phyloP scores from a whole-genome alignment of 2,797 vertebrate genomes.

The Acrocephalus scirpaceus region DNA sequence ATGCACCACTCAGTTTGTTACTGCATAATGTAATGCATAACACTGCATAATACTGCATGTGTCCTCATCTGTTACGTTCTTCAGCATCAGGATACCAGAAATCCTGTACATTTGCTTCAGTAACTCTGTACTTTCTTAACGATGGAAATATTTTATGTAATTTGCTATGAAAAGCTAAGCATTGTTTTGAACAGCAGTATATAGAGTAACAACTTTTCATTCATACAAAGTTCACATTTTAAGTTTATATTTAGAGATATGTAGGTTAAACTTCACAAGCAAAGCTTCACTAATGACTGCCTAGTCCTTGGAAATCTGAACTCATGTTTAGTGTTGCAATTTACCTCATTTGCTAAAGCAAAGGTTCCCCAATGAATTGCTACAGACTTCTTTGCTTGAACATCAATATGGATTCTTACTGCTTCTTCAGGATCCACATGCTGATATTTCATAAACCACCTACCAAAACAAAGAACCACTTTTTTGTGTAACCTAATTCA shows the following conservation, averaged over 20 bases:
- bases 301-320: neutral
- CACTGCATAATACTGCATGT: fast-evolving
- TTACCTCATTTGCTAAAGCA: conserved; percentile 93
- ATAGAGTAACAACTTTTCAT: neutral
- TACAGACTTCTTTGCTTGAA: conserved; percentile 89
- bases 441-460: conserved; percentile 93
- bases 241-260: neutral
- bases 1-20: neutral
- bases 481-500: neutral
- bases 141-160: neutral
- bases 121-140: neutral
- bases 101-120: neutral
- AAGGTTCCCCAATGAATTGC: conserved; percentile 98
- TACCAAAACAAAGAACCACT: conserved; percentile 67
- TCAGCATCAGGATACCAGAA: neutral
- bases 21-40: neutral
- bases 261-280: neutral
- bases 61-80: neutral
- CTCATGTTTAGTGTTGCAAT: neutral
- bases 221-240: neutral
- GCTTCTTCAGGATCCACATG: conserved; percentile 95
- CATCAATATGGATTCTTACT: conserved; percentile 90
- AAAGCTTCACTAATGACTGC: neutral
- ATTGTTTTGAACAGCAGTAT: neutral
- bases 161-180: neutral